Evolutionary conservation across 1,140 invertebrate genomes (phyloP).

Genomic region (Homarus americanus): DNA sequence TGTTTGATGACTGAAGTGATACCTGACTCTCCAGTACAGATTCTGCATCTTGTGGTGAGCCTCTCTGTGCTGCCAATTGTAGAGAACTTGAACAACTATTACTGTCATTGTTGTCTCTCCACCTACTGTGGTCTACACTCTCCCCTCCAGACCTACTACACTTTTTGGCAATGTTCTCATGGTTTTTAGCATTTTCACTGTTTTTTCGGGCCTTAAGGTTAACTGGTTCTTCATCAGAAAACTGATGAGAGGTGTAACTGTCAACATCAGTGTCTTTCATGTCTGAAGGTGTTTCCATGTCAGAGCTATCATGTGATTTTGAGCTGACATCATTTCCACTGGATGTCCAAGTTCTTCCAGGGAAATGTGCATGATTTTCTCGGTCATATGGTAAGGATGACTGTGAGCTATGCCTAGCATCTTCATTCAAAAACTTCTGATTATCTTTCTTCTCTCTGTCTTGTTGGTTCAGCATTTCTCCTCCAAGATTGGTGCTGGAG

Average conservation of each 20-base stretch:
- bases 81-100: conserved; percentile 8
- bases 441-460: neutral
- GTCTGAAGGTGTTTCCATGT: conserved; percentile 42
- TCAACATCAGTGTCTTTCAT: conserved; percentile 45
- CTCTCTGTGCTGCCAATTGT: neutral
- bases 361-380: neutral
- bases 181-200: conserved; percentile 59
- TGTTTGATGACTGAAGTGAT: conserved; percentile 52
- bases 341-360: conserved; percentile 28
- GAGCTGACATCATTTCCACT: conserved; percentile 47
- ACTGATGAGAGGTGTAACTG: conserved; percentile 18
- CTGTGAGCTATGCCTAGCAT: conserved; percentile 9
- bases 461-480: neutral
- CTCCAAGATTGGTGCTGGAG: conserved; percentile 16
- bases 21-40: conserved; percentile 42
- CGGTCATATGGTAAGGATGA: conserved; percentile 24
- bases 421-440: conserved; percentile 18
- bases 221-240: conserved; percentile 19
- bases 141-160: neutral
- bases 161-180: conserved; percentile 42
- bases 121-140: neutral
- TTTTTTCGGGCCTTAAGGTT: conserved; percentile 60
- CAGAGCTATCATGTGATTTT: conserved; percentile 52
- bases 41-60: neutral
- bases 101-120: neutral